Conservation (phyloP, 2,113 vertebrate species). For the Osmerus eperlanus region DNA sequence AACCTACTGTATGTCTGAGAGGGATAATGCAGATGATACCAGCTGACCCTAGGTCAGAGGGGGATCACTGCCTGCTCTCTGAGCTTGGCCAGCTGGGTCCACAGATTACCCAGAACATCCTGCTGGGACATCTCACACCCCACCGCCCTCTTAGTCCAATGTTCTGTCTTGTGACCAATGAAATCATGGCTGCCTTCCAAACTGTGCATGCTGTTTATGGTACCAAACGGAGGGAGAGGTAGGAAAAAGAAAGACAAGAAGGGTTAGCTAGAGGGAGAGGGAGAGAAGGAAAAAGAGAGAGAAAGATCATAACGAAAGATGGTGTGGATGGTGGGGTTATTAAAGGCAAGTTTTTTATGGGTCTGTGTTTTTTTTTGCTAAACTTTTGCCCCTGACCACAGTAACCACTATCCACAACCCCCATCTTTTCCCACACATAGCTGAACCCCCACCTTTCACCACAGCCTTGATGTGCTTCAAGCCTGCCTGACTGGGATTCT, state of each 20-base stretch:
- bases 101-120: slow-evolving; percentile 43
- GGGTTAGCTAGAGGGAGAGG: background rate
- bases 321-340: background rate
- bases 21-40: slow-evolving; percentile 5
- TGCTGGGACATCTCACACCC: slow-evolving; percentile 17
- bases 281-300: background rate
- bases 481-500: too few relatives aligned
- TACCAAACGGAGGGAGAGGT: slow-evolving; percentile 16
- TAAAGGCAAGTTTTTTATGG: background rate
- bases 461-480: background rate
- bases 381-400: background rate
- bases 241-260: background rate
- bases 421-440: background rate
- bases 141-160: slow-evolving; percentile 23
- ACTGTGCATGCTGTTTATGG: slow-evolving; percentile 1
- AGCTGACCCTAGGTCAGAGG: slow-evolving; percentile 26
- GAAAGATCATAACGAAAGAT: background rate
- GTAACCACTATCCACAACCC: background rate
- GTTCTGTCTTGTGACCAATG: slow-evolving; percentile 16
- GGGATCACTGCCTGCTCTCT: slow-evolving; percentile 17
- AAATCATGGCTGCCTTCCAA: background rate
- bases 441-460: background rate
- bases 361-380: background rate
- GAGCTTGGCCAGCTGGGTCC: slow-evolving; percentile 34
- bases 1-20: slow-evolving; percentile 23